A percentile compares a stretch with the other conserved stretches of the same genome.
phyloP scores from a whole-genome alignment of 2,113 vertebrate species.

The Gallinago jamesoni region DNA sequence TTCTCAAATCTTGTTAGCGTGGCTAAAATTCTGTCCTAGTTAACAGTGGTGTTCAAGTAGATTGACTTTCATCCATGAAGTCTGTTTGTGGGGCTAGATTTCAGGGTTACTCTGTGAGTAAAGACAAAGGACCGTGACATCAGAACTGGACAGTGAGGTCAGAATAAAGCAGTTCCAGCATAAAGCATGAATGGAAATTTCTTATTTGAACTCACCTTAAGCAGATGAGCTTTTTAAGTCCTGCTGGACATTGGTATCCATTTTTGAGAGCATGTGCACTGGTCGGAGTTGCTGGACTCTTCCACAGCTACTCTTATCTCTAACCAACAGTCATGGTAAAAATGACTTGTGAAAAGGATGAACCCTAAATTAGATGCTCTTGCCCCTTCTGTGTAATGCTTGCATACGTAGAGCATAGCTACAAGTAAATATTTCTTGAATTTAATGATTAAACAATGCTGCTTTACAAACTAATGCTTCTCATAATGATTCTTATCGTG shows the following conservation, averaged over 20 bases:
- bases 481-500: neutral
- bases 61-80: neutral
- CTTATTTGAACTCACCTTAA: neutral
- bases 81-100: neutral
- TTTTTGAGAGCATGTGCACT: neutral
- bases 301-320: neutral
- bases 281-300: neutral
- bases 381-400: neutral
- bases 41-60: neutral
- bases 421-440: neutral
- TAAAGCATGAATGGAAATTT: neutral
- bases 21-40: neutral
- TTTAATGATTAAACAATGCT: neutral
- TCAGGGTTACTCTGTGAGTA: neutral
- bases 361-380: neutral
- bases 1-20: neutral
- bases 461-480: neutral
- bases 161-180: neutral
- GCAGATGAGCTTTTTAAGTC: neutral
- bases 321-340: neutral
- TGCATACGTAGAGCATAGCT: neutral
- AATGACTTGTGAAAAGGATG: neutral
- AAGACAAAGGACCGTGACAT: neutral
- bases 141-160: neutral
- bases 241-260: neutral